These are phyloP conservation scores for Eulithis testata DNA, from an alignment of 2,888 invertebrate genomes.

Conservation along the genomic window DNA sequence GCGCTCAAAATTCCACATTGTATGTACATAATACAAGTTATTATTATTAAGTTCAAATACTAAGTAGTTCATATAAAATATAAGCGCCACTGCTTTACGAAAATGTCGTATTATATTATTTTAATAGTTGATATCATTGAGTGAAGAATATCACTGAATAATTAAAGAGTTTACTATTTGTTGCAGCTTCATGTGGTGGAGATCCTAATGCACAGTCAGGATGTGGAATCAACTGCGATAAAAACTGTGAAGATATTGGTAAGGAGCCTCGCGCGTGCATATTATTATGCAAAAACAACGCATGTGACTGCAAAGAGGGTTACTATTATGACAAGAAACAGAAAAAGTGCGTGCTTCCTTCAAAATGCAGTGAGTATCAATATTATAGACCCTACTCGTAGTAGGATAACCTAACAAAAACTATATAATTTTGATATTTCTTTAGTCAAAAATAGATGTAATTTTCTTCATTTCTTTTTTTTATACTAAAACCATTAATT, in stretches of 20 bases:
- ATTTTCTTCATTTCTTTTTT: not conserved
- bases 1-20: no score
- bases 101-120: no score
- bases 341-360: conserved; percentile 41
- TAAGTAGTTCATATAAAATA: no score
- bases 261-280: conserved; percentile 32
- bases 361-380: conserved; percentile 39
- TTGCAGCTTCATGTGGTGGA: conserved; percentile 46
- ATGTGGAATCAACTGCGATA: conserved; percentile 48
- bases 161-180: not conserved
- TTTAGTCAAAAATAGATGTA: not conserved
- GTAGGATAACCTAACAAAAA: no score
- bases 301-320: conserved; percentile 45
- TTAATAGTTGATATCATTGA: no score
- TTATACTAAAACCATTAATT: not conserved
- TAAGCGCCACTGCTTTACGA: no score
- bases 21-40: no score
- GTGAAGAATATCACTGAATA: no score
- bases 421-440: no score
- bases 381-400: no score
- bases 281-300: conserved; percentile 36
- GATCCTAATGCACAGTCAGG: conserved; percentile 47
- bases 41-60: no score
- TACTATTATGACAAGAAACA: conserved; percentile 36
- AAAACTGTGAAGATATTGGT: conserved; percentile 43